These are phyloP conservation scores for Dasyprocta punctata DNA, from an alignment of 2,113 vertebrate genomes.

Conservation along the genomic window DNA sequence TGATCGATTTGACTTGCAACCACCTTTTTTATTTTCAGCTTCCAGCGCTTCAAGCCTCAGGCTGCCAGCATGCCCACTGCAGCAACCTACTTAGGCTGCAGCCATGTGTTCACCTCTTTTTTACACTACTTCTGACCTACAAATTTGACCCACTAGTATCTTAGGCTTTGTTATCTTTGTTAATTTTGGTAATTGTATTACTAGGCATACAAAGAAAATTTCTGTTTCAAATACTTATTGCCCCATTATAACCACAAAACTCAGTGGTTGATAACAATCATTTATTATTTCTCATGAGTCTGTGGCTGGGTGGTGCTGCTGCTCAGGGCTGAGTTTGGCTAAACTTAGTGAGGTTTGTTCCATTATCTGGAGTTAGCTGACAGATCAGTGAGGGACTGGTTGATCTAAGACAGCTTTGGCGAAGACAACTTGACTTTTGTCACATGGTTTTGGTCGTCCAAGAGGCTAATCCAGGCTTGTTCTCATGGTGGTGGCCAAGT, in stretches of 20 bases:
- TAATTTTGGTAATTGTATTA: background rate
- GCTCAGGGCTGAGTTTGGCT: background rate
- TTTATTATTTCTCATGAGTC: background rate
- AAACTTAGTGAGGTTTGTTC: background rate
- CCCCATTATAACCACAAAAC: background rate
- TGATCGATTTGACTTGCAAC: background rate
- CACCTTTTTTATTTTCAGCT: background rate
- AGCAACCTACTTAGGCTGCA: background rate
- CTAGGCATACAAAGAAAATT: background rate
- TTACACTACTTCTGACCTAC: background rate
- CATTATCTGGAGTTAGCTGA: background rate
- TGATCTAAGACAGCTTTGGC: background rate
- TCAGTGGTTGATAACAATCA: background rate
- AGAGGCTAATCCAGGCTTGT: background rate
- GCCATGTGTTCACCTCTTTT: background rate
- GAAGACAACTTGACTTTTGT: background rate
- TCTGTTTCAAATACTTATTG: background rate
- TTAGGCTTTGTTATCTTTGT: background rate
- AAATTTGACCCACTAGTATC: background rate
- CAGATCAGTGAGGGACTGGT: background rate
- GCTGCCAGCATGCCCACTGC: background rate
- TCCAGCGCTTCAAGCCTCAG: background rate
- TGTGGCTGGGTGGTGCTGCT: background rate
- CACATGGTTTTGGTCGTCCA: background rate
- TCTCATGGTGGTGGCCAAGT: background rate